These are phyloP conservation scores for Xenotilapia flavipinnis DNA, from an alignment of 2,113 vertebrate species.

Conservation along the genomic window DNA sequence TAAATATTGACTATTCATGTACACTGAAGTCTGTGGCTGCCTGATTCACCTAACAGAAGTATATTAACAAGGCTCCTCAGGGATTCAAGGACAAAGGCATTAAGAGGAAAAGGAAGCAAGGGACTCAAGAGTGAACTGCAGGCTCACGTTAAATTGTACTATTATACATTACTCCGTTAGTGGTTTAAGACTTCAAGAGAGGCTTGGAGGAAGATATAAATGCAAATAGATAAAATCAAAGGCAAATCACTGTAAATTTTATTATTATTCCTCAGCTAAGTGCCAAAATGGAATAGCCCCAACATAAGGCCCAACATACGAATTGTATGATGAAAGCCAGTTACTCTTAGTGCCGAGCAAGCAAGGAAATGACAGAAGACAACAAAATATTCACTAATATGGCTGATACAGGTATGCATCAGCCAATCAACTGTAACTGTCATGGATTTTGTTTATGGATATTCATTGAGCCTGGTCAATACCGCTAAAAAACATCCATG, in stretches of 20 bases:
- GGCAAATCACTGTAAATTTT: slow-evolving; percentile 25
- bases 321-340: slow-evolving; percentile 40
- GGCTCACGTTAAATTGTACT: slow-evolving; percentile 6
- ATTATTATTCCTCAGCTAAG: background rate
- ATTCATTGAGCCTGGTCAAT: background rate
- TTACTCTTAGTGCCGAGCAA: slow-evolving; percentile 35
- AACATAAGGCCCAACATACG: slow-evolving; percentile 13
- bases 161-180: slow-evolving; percentile 21
- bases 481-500: background rate
- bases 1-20: slow-evolving; percentile 66
- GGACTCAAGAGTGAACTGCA: background rate
- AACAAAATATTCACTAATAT: slow-evolving; percentile 20
- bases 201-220: slow-evolving; percentile 21
- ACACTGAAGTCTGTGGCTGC: slow-evolving; percentile 34
- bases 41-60: slow-evolving; percentile 59
- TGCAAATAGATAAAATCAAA: slow-evolving; percentile 60
- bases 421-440: slow-evolving; percentile 11
- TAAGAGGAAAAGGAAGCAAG: slow-evolving; percentile 36
- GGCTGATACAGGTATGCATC: background rate
- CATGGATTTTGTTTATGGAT: slow-evolving; percentile 2
- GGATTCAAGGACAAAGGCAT: slow-evolving; percentile 64
- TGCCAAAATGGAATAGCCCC: slow-evolving; percentile 15
- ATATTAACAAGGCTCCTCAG: slow-evolving; percentile 54
- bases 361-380: slow-evolving; percentile 48
- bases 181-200: slow-evolving; percentile 24